A percentile compares a stretch with the other conserved stretches of the same genome.
These are phyloP conservation scores for Tachysurus fulvidraco DNA, from an alignment of 2,113 vertebrate species.

Conservation along the genomic window DNA sequence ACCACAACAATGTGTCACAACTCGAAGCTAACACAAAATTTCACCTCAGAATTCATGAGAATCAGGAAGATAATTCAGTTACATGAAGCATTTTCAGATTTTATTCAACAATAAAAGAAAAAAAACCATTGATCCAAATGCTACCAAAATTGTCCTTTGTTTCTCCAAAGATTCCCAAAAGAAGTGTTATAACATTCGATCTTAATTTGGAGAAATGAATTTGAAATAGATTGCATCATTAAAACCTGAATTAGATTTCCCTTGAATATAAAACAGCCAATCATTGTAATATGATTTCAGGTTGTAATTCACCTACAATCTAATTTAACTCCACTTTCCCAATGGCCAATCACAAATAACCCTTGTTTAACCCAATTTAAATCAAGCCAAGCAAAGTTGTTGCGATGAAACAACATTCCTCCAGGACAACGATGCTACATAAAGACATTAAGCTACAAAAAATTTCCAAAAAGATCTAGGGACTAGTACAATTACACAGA, in stretches of 20 bases:
- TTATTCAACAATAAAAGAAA: not conserved
- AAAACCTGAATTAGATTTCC: too few relatives aligned
- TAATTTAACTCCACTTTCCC: too few relatives aligned
- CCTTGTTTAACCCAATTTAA: not conserved
- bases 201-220: not conserved
- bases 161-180: not conserved
- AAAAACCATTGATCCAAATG: not conserved
- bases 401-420: not conserved
- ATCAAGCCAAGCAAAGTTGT: not conserved
- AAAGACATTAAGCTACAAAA: too few relatives aligned
- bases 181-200: not conserved
- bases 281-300: too few relatives aligned
- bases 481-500: too few relatives aligned
- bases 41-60: not conserved
- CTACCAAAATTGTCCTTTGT: too few relatives aligned
- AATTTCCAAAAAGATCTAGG: too few relatives aligned
- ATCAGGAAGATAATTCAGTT: not conserved
- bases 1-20: not conserved
- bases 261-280: too few relatives aligned
- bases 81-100: not conserved
- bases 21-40: not conserved
- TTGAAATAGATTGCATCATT: not conserved
- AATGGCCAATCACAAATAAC: not conserved
- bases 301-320: too few relatives aligned
- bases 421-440: not conserved